These are phyloP conservation scores for Kuschelorhynchus macadamiae DNA, from an alignment of 2,888 invertebrate genomes.

Conservation along the genomic window DNA sequence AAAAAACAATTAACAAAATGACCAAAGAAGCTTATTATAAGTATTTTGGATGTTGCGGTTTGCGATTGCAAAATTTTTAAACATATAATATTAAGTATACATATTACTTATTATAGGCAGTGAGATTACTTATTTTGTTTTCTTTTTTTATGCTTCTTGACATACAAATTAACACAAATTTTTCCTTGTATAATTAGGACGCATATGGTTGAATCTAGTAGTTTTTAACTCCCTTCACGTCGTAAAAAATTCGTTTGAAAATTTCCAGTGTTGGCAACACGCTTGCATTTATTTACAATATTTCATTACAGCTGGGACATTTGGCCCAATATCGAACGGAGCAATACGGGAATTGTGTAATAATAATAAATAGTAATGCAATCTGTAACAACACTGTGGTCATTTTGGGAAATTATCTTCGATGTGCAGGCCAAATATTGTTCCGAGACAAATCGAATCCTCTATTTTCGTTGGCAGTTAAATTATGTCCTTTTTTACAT, in stretches of 20 bases:
- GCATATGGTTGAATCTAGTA: no score
- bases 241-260: conserved; percentile 15
- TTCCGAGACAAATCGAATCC: background rate
- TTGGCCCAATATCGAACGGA: conserved; percentile 61
- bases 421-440: conserved; percentile 33
- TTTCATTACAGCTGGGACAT: conserved; percentile 56
- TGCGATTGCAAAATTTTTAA: no score
- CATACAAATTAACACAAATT: no score
- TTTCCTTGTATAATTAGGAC: no score
- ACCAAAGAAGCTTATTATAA: no score
- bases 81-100: no score
- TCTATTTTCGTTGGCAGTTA: conserved; percentile 14
- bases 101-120: no score
- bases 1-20: no score
- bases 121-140: no score
- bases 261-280: conserved; percentile 25
- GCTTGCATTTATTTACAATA: conserved; percentile 51
- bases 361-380: conserved; percentile 64
- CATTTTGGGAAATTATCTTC: conserved; percentile 62
- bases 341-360: conserved; percentile 63
- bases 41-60: no score
- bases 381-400: conserved; percentile 60
- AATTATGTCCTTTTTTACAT: background rate
- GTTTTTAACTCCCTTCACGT: no score
- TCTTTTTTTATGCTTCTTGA: no score